Percentiles rank a stretch among this genome's conserved stretches.
Conservation (phyloP, 2,888 invertebrate species). For the Drosophila longiperda region DNA sequence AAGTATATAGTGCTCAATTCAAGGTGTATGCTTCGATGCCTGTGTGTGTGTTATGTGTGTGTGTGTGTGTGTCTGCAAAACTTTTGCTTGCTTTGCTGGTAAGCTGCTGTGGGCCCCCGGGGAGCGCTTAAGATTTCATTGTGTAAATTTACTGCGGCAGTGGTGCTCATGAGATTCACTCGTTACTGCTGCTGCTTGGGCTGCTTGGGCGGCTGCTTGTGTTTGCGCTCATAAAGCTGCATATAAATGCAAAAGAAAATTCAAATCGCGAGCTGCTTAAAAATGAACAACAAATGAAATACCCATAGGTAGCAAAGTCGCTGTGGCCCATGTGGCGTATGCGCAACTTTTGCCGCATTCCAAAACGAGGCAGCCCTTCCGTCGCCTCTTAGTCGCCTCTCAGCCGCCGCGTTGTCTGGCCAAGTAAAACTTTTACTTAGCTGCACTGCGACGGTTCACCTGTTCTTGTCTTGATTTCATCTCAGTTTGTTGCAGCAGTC, state of each 20-base stretch:
- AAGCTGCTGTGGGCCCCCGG: slow-evolving; percentile 58
- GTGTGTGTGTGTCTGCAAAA: slow-evolving; percentile 43
- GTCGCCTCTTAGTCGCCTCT: neutral
- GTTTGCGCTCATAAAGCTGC: slow-evolving; percentile 38
- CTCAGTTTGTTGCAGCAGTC: slow-evolving; percentile 14
- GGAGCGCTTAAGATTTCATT: slow-evolving; percentile 81
- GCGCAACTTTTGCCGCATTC: slow-evolving; percentile 56
- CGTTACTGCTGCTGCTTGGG: slow-evolving; percentile 17
- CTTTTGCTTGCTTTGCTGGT: slow-evolving; percentile 45
- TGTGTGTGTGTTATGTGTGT: slow-evolving; percentile 3
- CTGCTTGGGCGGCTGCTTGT: slow-evolving; percentile 10
- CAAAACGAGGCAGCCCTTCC: neutral
- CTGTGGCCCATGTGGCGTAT: slow-evolving; percentile 58
- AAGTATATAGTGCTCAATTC: slow-evolving; percentile 51
- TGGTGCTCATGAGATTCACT: slow-evolving; percentile 53
- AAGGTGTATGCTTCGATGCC: slow-evolving; percentile 37
- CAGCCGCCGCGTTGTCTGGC: slow-evolving; percentile 16
- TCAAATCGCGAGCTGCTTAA: slow-evolving; percentile 76
- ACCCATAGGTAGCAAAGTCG: slow-evolving; percentile 64
- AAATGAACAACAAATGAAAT: slow-evolving; percentile 78
- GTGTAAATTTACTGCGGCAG: slow-evolving; percentile 73
- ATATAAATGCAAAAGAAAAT: slow-evolving; percentile 63
- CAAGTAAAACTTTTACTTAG: slow-evolving; percentile 49
- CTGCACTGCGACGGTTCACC: slow-evolving; percentile 59
- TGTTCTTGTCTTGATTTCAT: slow-evolving; percentile 57